Base-by-base conservation (phyloP, 92 coral and sea anemone genomes). In the Porites lobata region DNA sequence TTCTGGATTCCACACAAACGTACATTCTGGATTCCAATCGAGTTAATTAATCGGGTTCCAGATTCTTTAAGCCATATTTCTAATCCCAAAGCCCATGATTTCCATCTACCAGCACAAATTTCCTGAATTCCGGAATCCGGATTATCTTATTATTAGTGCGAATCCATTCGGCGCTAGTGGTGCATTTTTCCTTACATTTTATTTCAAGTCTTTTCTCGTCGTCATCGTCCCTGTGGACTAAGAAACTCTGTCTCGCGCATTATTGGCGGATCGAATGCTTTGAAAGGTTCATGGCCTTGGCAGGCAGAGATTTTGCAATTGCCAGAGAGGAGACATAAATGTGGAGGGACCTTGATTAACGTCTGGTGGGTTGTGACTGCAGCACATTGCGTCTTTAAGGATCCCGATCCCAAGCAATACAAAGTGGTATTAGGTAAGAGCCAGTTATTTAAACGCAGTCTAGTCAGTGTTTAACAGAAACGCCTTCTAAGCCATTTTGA, bases 281-380 rank as follows among this genome's bases (percentile, higher is more conserved):
- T 65, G 14, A 87, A 87, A 18, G 76, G 81, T 19, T 81, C 91
- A 11, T 88, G 87, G 91, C 91, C 87, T 15, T 88, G 91, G 91
- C 87, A 87, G 13, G 87, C 85, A 18, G 79, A 69, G 32, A 73
- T 88, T 50, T 14, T 56, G 61, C 82, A 62, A 51, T 21, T 6
- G 2, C 22, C 67, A 61, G 69, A 82, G 18, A 0, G 75, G 32
- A 54, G 43, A 51, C 87, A 88, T 75, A 88, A 65, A 24, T 88
- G 91, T 54, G 91, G 91, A 3, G 91, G 81, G 2, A 50, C 82
- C 47, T 87, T 88, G 13, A 81, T 88, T 43, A 58, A 38, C 14
- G 72, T 76, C 14, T 15, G 75, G 50, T 81, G 91, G 91, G 72
- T 88, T 29, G 57, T 88, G 7, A 81, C 91, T 19, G 87, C 87